A percentile compares a stretch with the other conserved stretches of the same genome.
These are phyloP conservation scores for Acanthosepion esculentum DNA, from an alignment of 2,888 invertebrate genomes.

Conservation along the genomic window DNA sequence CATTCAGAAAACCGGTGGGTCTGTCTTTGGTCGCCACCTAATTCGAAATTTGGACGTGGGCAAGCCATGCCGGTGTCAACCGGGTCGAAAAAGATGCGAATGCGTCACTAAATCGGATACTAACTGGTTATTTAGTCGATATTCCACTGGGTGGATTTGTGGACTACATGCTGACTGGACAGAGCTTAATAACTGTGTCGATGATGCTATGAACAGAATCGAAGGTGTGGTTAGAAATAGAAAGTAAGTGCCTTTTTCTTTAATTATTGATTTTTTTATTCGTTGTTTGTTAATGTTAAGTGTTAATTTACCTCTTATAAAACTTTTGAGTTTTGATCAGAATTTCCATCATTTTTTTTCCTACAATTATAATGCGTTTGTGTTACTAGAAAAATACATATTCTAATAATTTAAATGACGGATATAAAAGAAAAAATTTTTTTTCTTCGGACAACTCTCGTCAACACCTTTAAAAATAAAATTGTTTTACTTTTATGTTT, in stretches of 20 bases:
- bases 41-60: constrained; percentile 94
- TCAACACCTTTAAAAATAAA: no score
- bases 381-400: no score
- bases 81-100: constrained; percentile 85
- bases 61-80: constrained; percentile 94
- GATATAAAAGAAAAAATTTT: no score
- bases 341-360: no score
- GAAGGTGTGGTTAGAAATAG: constrained; percentile 88
- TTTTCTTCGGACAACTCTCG: no score
- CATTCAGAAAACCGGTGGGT: constrained; percentile 99
- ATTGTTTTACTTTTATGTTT: no score
- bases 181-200: constrained; percentile 81
- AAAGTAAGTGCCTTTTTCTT: constrained; percentile 71
- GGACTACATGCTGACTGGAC: constrained; percentile 99
- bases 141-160: constrained; percentile 79
- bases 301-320: no score
- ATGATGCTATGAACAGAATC: constrained; percentile 90
- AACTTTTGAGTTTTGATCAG: no score
- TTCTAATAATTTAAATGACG: no score
- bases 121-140: constrained; percentile 86
- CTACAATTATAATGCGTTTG: no score
- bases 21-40: constrained; percentile 94
- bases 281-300: no score
- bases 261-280: neutral
- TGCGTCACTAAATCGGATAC: constrained; percentile 65